A percentile compares a stretch with the other conserved stretches of the same genome.
These are phyloP conservation scores for Cyrtodaria siliqua DNA, from an alignment of 2,888 invertebrate genomes.

Conservation along the genomic window DNA sequence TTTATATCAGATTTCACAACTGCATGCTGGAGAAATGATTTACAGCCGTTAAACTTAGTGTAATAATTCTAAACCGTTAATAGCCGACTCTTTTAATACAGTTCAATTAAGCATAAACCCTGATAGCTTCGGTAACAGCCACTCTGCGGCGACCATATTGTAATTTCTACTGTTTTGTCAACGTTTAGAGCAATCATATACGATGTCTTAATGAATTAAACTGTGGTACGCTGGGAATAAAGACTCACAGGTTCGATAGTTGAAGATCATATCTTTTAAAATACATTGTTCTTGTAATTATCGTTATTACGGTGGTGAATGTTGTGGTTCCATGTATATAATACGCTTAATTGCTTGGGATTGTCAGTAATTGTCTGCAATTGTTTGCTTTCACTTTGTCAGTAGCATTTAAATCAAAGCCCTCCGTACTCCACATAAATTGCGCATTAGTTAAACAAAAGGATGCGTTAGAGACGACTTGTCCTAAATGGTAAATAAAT, in stretches of 20 bases:
- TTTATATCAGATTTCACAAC: too few species aligned
- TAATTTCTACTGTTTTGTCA: constrained; percentile 31
- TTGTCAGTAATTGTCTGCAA: constrained; percentile 39
- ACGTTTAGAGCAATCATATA: constrained; percentile 14
- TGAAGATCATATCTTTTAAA: constrained; percentile 52
- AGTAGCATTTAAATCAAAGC: constrained; percentile 20
- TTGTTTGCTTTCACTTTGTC: constrained; percentile 34
- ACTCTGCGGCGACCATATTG: constrained; percentile 20
- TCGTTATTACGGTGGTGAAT: constrained; percentile 41
- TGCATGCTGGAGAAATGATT: constrained; percentile 19
- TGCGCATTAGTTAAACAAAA: constrained; percentile 32
- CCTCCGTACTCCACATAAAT: constrained; percentile 13
- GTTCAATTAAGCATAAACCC: constrained; percentile 38
- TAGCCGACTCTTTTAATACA: constrained; percentile 38
- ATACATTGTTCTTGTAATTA: constrained; percentile 57
- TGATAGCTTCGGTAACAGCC: constrained; percentile 26
- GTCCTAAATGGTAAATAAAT: too few species aligned
- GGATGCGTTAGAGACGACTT: constrained; percentile 12
- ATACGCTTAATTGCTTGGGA: constrained; percentile 42
- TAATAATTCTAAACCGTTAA: constrained; percentile 45
- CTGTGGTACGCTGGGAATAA: constrained; percentile 18
- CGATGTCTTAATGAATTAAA: constrained; percentile 38
- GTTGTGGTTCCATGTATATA: constrained; percentile 40
- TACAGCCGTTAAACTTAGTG: constrained; percentile 28
- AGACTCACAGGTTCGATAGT: constrained; percentile 34